A percentile compares a stretch with the other conserved stretches of the same genome.
Conservation (phyloP, 2,797 vertebrate genomes). For the Phoxinus dragarum region DNA sequence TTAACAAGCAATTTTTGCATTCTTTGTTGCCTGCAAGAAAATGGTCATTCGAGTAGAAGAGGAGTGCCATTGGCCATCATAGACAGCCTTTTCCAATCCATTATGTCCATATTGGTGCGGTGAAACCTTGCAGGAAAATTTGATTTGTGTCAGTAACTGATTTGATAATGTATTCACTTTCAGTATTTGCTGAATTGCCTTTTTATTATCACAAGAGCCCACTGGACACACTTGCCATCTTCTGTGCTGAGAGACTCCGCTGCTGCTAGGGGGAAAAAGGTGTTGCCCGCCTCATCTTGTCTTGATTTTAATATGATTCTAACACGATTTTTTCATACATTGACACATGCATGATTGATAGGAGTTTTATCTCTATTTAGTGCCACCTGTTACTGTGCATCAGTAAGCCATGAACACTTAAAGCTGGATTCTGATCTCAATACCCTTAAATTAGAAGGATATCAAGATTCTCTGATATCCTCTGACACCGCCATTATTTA, state of each 20-base stretch:
- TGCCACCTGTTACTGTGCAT: slow-evolving; percentile 25
- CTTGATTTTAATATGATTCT: neutral
- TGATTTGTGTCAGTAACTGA: slow-evolving; percentile 16
- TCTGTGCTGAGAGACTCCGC: neutral
- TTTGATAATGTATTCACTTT: slow-evolving; percentile 30
- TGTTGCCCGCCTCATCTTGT: slow-evolving; percentile 35
- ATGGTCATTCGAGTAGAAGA: neutral
- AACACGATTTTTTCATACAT: neutral
- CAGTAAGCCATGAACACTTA: neutral
- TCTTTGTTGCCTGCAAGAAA: neutral
- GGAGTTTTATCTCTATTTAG: neutral
- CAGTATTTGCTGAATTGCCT: slow-evolving; percentile 7
- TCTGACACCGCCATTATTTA: neutral
- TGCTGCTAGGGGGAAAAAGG: slow-evolving; percentile 12
- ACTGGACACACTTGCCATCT: neutral
- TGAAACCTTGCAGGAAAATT: slow-evolving; percentile 14
- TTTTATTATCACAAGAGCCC: slow-evolving; percentile 3
- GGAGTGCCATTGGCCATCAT: neutral
- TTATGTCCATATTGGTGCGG: neutral
- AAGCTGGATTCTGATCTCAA: neutral
- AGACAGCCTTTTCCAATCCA: slow-evolving; percentile 22
- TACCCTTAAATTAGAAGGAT: neutral
- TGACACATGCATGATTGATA: neutral
- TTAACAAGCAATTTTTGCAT: neutral
- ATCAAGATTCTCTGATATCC: neutral